These are phyloP conservation scores for Glossosoma conforme DNA, from an alignment of 1,140 invertebrate species.

Conservation along the genomic window DNA sequence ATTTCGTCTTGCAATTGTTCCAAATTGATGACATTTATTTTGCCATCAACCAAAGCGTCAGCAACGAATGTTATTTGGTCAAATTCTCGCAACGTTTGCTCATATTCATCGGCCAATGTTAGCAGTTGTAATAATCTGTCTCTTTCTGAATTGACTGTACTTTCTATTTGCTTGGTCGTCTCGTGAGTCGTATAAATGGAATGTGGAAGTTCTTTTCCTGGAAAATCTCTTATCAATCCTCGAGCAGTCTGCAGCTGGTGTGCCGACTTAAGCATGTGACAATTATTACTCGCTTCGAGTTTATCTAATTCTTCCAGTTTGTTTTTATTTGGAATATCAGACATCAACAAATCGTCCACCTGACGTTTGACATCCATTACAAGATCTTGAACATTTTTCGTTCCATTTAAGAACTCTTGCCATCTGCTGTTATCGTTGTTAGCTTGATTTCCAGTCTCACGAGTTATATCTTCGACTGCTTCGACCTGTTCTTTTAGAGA, in stretches of 20 bases:
- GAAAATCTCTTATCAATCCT: slow-evolving; percentile 57
- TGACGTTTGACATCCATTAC: slow-evolving; percentile 52
- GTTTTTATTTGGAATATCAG: slow-evolving; percentile 53
- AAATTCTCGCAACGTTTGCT: slow-evolving; percentile 79
- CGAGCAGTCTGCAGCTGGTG: slow-evolving; percentile 52
- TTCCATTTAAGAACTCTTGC: slow-evolving; percentile 61
- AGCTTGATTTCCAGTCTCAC: slow-evolving; percentile 55
- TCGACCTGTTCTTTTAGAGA: slow-evolving; percentile 38
- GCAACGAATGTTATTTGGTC: slow-evolving; percentile 77
- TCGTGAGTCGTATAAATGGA: slow-evolving; percentile 61
- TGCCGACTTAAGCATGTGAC: slow-evolving; percentile 47
- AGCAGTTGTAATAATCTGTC: slow-evolving; percentile 68
- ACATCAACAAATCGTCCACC: slow-evolving; percentile 54
- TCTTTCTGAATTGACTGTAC: slow-evolving; percentile 61
- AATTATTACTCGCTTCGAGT: slow-evolving; percentile 56
- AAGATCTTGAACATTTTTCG: slow-evolving; percentile 49
- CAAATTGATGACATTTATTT: slow-evolving; percentile 66
- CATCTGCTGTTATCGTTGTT: slow-evolving; percentile 60
- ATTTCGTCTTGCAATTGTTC: slow-evolving; percentile 80
- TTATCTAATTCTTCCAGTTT: slow-evolving; percentile 63
- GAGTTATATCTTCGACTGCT: slow-evolving; percentile 57
- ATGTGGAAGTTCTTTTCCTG: slow-evolving; percentile 58
- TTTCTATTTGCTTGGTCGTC: slow-evolving; percentile 61
- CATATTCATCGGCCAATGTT: slow-evolving; percentile 76
- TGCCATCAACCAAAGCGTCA: slow-evolving; percentile 68